Evolutionary conservation across 2,797 vertebrate species (phyloP), one percentile per base, ranked within the genome.

Genomic region (Falco naumanni): DNA sequence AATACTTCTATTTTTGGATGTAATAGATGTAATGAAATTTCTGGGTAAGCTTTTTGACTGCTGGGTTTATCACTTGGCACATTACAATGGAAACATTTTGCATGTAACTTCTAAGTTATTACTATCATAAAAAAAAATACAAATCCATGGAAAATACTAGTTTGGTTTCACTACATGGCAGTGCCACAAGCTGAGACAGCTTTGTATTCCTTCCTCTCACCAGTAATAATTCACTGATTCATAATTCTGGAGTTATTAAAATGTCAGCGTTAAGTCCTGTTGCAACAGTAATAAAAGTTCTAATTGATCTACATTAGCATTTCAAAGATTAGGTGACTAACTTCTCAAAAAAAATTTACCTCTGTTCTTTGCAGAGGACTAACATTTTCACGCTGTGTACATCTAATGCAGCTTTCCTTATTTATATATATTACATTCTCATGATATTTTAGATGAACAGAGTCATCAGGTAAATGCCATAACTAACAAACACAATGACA

Each of bases 241-340:
- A 9, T 43, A 70, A 75, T 59, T 86, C 45, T 71, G 33, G 45
- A 90, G 63, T 57, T 84, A 88, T 82, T 84, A 95, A 89, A 92
- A 94, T 79, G 63, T 88, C 84, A 90, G n/a, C 50, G 43, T 53
- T 50, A 92, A 75, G 59, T 68, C 61, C 57, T 93, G 37, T 50
- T 93, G 75, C 65, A 93, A 51, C 9, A 91, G 43, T 14, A 94
- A 84, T 81, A 83, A 86, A 92, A 68, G 26, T 71, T 74, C 60
- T 83, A 74, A 88, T 71, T 71, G 65, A 78, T 31, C 39, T 50
- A 9, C 16, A 85, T 85, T 90, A 75, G 65, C 69, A 90, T 91
- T 93, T 95, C 72, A 72, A 95, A 84, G 65, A 86, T 71, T 13
- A 71, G 41, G 29, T 29, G n/a, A 86, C 65, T 74, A 83, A 74